These are phyloP conservation scores for Coenonympha arcania DNA, from an alignment of 2,888 invertebrate species.

Conservation along the genomic window DNA sequence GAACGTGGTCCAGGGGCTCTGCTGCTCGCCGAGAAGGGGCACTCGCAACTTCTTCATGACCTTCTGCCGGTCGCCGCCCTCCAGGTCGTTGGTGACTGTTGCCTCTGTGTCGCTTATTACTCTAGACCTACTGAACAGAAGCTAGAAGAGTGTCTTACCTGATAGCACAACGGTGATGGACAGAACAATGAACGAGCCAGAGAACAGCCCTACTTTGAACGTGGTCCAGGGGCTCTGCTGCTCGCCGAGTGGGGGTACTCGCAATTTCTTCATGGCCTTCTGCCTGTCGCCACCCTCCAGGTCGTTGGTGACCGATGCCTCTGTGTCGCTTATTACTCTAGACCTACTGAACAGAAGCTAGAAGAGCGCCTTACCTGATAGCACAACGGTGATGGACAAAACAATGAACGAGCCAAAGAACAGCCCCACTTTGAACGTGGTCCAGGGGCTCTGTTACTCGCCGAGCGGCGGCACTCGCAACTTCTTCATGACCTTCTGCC, in stretches of 20 bases:
- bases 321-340: conserved; percentile 96
- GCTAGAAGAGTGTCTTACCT: conserved; percentile 68
- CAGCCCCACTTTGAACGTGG: conserved; percentile 85
- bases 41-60: conserved; percentile 99
- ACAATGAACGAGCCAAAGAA: conserved; percentile 93
- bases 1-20: conserved; percentile 97
- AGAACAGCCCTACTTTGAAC: conserved; percentile 96
- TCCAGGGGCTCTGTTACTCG: conserved; percentile 97
- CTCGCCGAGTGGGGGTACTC: conserved; percentile 97
- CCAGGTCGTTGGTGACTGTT: conserved; percentile 87
- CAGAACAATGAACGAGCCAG: conserved; percentile 93
- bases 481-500: conserved; percentile 98
- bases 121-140: too few species aligned
- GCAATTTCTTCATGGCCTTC: conserved; percentile 96
- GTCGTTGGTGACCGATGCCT: conserved; percentile 87
- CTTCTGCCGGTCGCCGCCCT: conserved; percentile 94
- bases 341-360: not conserved
- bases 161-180: conserved; percentile 90
- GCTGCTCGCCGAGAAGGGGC: conserved; percentile 97
- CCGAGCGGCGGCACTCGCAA: conserved; percentile 96
- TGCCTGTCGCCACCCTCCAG: conserved; percentile 95
- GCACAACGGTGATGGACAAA: conserved; percentile 86
- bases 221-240: conserved; percentile 97
- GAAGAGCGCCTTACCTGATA: conserved; percentile 79
- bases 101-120: conserved; percentile 96